These are phyloP conservation scores for Heliconius hewitsoni DNA, from an alignment of 1,140 invertebrate genomes.

Conservation along the genomic window DNA sequence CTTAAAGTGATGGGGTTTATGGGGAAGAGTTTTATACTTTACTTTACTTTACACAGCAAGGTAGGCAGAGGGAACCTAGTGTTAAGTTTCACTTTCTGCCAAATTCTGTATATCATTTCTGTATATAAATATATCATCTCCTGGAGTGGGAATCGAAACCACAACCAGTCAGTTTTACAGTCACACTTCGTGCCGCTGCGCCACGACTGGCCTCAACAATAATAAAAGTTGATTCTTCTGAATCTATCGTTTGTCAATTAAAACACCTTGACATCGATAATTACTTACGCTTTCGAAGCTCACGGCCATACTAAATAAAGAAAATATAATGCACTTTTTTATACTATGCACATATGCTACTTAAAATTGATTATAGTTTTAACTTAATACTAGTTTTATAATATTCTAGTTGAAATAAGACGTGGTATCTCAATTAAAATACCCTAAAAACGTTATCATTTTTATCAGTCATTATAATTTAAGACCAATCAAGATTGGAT, in stretches of 20 bases:
- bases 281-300: slow-evolving; percentile 46
- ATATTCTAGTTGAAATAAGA: background rate
- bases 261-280: slow-evolving; percentile 45
- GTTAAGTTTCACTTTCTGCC: too few relatives aligned
- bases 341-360: background rate
- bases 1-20: too few relatives aligned
- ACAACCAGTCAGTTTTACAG: too few relatives aligned
- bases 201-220: too few relatives aligned
- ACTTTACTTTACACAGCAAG: too few relatives aligned
- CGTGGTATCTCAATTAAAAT: background rate
- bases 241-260: slow-evolving; percentile 26
- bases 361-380: background rate
- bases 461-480: background rate
- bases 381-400: too few relatives aligned
- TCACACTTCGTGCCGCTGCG: too few relatives aligned
- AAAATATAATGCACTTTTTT: background rate
- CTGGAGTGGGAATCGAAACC: too few relatives aligned
- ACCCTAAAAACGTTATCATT: background rate
- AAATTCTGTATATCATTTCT: too few relatives aligned
- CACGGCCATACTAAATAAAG: slow-evolving; percentile 33
- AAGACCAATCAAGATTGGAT: background rate
- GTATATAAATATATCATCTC: too few relatives aligned
- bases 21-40: too few relatives aligned
- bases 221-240: slow-evolving; percentile 18
- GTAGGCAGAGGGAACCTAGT: too few relatives aligned